These are phyloP conservation scores for Eurypyga helias DNA, from an alignment of 2,113 vertebrate genomes.

Conservation along the genomic window DNA sequence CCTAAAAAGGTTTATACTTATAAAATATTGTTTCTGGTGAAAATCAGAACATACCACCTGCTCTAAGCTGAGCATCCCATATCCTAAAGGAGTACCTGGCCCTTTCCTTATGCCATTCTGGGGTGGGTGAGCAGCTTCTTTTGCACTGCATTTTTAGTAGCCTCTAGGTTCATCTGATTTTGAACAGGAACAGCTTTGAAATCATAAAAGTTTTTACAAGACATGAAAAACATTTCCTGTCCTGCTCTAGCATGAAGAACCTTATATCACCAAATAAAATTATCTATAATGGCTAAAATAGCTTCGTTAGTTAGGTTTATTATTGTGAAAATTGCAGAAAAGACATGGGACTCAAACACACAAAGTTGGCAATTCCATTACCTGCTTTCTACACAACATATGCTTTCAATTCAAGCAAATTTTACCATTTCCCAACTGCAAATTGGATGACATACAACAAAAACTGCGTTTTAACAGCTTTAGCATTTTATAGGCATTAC, in stretches of 20 bases:
- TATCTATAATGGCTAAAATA: not conserved
- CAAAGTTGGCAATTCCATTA: constrained; percentile 32
- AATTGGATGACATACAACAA: constrained; percentile 65
- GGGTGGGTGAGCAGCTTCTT: not conserved
- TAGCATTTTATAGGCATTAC: constrained; percentile 50
- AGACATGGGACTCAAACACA: not conserved
- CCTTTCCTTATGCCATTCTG: accelerated
- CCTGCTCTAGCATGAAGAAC: not conserved
- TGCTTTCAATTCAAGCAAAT: constrained; percentile 54
- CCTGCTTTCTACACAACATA: not conserved
- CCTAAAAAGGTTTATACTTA: not conserved
- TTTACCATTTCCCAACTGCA: constrained; percentile 49
- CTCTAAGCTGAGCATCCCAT: not conserved
- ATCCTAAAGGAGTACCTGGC: not conserved
- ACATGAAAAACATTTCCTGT: not conserved
- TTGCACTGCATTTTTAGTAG: not conserved
- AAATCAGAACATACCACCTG: not conserved
- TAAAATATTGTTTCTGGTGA: not conserved
- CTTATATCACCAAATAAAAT: constrained; percentile 15
- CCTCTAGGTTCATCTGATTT: not conserved
- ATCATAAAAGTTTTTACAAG: constrained; percentile 3
- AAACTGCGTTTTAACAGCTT: constrained; percentile 61
- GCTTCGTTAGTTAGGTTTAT: not conserved
- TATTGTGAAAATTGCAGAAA: constrained; percentile 16
- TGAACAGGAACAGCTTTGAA: not conserved